Base-by-base conservation (phyloP, 1,140 invertebrate species). In the Sarcophaga peregrina region DNA sequence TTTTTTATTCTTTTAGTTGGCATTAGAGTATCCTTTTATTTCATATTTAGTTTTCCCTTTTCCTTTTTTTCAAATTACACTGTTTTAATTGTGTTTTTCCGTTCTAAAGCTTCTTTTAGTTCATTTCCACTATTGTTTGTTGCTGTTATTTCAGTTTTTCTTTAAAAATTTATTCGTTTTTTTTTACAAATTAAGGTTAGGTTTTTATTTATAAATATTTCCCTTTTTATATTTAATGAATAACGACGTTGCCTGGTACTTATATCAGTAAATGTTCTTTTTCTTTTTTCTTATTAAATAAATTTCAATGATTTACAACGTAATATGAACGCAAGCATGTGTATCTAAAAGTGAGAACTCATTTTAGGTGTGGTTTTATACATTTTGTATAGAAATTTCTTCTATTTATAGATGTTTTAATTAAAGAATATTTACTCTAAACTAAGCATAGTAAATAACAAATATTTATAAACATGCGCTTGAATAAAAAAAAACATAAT, bases 361-460 rank as follows among this genome's bases (percentile, higher is more conserved):
- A n/a, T 58, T 58, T 58, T 58, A 58, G 54, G 54, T 58, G 54
- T 58, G 54, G 54, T 58, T 58, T 58, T 13, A 15, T n/a, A 58
- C 54, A 58, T 15, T 58, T 58, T 58, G 1, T 58, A 58, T 58
- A 15, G 13, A 58, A 58, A 13, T 58, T n/a, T n/a, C n/a, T 58
- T 58, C 54, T 58, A 58, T 58, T 58, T 58, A 58, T 58, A 58
- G n/a, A 58, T 58, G 25, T 37, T 37, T 58, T 58, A n/a, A 58
- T 58, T 58, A 58, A 58, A 58, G 13, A 13, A n/a, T 58, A 58
- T 58, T 58, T 58, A 5, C n/a, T 58, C 54, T 13, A n/a, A 58
- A 58, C 54, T 58, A 58, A 15, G n/a, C n/a, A n/a, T 58, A 58
- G 54, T n/a, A 6, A 58, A n/a, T 58, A 13, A n/a, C 13, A 58